Base-by-base conservation (phyloP, 2,797 vertebrate species). In the Cryptoblepharus egeriae region DNA sequence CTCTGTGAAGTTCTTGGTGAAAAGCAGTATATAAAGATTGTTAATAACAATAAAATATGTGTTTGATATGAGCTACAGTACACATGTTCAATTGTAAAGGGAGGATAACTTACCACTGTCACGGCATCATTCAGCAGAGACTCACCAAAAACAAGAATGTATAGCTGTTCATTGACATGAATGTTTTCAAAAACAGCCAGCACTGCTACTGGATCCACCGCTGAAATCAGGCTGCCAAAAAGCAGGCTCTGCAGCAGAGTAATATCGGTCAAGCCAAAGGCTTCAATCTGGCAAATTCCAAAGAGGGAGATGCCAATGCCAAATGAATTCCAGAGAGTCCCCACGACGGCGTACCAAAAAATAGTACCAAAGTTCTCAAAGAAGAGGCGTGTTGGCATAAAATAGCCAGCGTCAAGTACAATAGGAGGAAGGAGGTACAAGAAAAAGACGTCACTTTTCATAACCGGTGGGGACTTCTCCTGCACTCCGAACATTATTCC, bases 301-400 rank as follows among this genome's bases (percentile, higher is more conserved):
- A 96, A 99, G 39, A 99, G 95, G 8, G 97, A 99, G 89, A 99
- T 94, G 11, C 98, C 98, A 1, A 99, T 97, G 86, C 98, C 98
- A 0, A 99, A 95, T 87, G 97, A 97, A 85, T 99, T 99, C 98
- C 98, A 99, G 75, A 99, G 96, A 0, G 98, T 99, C 60, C 98
- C 98, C 45, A 99, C 96, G 80, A 99, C 96, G 0, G 98, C 97
- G 18, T 98, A 99, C 98, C 97, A 99, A 85, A 99, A 92, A 89
- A 99, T 99, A 55, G 98, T 99, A 94, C 98, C 98, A 0, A 98
- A 88, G 92, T 99, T 99, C 95, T 99, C 98, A 85, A 99, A 99
- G 94, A 99, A 99, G 5, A 97, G 95, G 35, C 97, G 95, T 57
- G 96, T 98, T 83, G 98, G 98, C 96, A 99, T 97, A 92, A 99